Conservation (phyloP, 2,888 invertebrate genomes). For the Synanthedon vespiformis region DNA sequence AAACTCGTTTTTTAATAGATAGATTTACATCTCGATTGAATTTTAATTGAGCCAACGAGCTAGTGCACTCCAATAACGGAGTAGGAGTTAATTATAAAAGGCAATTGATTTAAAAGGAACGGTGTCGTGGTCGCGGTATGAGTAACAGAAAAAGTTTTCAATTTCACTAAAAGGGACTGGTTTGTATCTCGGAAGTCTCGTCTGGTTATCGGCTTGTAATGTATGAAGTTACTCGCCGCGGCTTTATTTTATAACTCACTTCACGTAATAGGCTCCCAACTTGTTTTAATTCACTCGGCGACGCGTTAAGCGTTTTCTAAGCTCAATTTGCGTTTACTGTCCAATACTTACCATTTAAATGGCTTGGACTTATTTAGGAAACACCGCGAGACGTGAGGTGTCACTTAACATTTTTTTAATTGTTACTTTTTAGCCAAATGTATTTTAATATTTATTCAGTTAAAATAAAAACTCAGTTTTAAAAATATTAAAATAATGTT, state of each 20-base stretch:
- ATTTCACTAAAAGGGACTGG: slow-evolving; percentile 72
- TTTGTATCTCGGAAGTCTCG: slow-evolving; percentile 70
- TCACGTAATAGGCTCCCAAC: slow-evolving; percentile 59
- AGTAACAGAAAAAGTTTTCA: slow-evolving; percentile 72
- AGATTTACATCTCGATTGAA: slow-evolving; percentile 62
- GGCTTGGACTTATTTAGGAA: background rate
- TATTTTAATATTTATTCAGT: too few species aligned
- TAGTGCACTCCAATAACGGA: slow-evolving; percentile 59
- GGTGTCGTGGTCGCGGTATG: slow-evolving; percentile 62
- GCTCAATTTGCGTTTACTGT: slow-evolving; percentile 29
- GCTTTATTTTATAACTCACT: slow-evolving; percentile 70
- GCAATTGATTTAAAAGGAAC: slow-evolving; percentile 69
- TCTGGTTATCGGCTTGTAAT: slow-evolving; percentile 71
- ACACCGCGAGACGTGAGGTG: background rate
- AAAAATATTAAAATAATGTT: too few species aligned
- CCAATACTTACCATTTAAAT: background rate
- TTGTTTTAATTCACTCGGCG: slow-evolving; percentile 53
- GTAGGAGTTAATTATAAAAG: slow-evolving; percentile 67
- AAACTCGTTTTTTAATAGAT: slow-evolving; percentile 47
- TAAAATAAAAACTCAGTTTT: too few species aligned
- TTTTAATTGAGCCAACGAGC: slow-evolving; percentile 62
- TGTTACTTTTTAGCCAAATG: too few species aligned
- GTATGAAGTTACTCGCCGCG: slow-evolving; percentile 65
- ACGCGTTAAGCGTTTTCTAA: slow-evolving; percentile 37
- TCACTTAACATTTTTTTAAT: too few species aligned